Evolutionary conservation across 2,797 vertebrate genomes (phyloP), one percentile per base, ranked within the genome.

Genomic region (Valencia hispanica): DNA sequence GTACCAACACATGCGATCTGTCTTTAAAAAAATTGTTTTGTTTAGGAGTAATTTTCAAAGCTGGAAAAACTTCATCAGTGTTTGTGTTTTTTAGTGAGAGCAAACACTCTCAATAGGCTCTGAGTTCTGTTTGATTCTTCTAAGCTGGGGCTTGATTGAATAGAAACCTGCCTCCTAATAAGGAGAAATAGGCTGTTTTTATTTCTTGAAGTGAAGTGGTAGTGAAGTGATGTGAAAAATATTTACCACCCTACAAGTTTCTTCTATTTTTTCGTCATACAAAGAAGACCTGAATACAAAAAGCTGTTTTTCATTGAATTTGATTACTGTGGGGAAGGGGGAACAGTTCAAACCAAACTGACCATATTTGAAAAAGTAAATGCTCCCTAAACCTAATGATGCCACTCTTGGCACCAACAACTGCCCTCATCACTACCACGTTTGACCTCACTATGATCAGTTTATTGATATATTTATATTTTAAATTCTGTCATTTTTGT

Each of bases 161-260:
- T 89, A 81, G 91, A 91, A 94, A 91, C 88, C 82, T 81, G 73
- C 76, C 30, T 72, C 75, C 87, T 91, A 83, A 87, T 90, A 87
- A 87, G 68, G 77, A 90, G 87, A 84, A 87, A 89, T 89, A 89
- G 87, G 74, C 77, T 85, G 79, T 83, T 78, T 90, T 90, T 90
- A 90, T 88, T 87, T 3, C n/a, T 82, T 79, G 70, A 48, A 83
- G 78, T 75, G 20, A 73, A 57, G 72, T n/a, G n/a, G 55, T 65
- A 66, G 75, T 75, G 73, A 63, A 41, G 2, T 77, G 65, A 39
- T 74, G 73, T 57, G 47, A 14, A 48, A 30, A 14, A 22, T 57
- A 20, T 43, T 43, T 43, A 2, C 65, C 65, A 43, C 12, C 5
- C 43, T n/a, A 27, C 36, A n/a, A 36, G n/a, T 66, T 39, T n/a